phyloP scores from a whole-genome alignment of 2,888 invertebrate species.

The Erebia palarica region DNA sequence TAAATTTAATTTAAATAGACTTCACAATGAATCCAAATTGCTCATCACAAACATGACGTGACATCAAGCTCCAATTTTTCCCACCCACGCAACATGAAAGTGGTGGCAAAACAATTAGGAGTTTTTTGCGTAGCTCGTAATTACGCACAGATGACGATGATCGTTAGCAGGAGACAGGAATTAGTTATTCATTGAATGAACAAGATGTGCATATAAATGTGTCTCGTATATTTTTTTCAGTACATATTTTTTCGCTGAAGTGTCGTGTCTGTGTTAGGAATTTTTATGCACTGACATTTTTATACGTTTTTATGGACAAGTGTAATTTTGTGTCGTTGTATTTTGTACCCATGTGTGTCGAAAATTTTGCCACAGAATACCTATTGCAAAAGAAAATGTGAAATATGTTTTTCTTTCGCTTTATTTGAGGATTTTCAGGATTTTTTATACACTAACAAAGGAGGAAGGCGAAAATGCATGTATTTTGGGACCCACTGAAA shows the following conservation, averaged over 20 bases:
- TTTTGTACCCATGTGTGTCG: neutral
- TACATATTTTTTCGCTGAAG: constrained; percentile 7
- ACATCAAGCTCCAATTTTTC: constrained; percentile 29
- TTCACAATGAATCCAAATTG: neutral
- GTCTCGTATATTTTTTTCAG: constrained; percentile 12
- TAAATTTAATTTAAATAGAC: neutral
- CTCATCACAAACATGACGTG: constrained; percentile 14
- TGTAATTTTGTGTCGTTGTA: neutral
- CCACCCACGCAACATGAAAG: constrained; percentile 46
- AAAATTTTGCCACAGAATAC: too few relatives aligned
- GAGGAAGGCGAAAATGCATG: too few relatives aligned
- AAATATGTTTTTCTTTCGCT: too few relatives aligned
- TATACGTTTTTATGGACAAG: constrained; percentile 3
- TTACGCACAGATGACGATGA: constrained; percentile 71
- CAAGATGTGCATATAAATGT: constrained; percentile 37
- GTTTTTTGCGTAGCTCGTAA: constrained; percentile 66
- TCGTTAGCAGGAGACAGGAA: constrained; percentile 55
- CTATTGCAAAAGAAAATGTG: too few relatives aligned
- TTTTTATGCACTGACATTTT: constrained; percentile 12
- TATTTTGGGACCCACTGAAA: too few relatives aligned
- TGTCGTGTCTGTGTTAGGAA: constrained; percentile 13
- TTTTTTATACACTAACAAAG: too few relatives aligned
- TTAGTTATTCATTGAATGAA: constrained; percentile 39
- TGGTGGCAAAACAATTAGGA: constrained; percentile 68
- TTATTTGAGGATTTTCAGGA: too few relatives aligned